phyloP scores from a whole-genome alignment of 1,140 invertebrate species.

The Aphaenogaster floridana region DNA sequence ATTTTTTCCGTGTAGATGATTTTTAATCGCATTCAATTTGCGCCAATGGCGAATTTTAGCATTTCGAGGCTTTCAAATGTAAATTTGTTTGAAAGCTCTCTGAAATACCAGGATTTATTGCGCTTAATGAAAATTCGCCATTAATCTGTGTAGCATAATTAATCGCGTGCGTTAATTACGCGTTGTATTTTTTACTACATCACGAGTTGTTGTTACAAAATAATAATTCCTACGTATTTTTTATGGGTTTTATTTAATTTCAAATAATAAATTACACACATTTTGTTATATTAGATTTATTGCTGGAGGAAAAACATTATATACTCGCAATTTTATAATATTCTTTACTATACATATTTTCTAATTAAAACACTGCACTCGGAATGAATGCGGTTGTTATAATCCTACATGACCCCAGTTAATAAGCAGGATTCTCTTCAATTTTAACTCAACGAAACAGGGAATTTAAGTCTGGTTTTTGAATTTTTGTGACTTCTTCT shows the following conservation, averaged over 20 bases:
- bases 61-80: not conserved
- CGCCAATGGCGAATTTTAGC: not conserved
- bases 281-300: not conserved
- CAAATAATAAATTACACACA: not conserved
- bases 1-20: not conserved
- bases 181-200: not conserved
- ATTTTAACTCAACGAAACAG: not conserved
- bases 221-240: not conserved
- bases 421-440: conserved; percentile 1
- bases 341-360: not conserved
- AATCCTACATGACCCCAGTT: not conserved
- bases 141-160: not conserved
- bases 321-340: not conserved
- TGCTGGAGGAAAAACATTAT: not conserved
- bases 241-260: not conserved
- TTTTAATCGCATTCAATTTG: not conserved
- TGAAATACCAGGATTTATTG: not conserved
- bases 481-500: not conserved
- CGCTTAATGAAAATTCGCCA: not conserved
- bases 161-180: not conserved
- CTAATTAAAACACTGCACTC: not conserved
- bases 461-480: not conserved
- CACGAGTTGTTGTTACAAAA: not conserved
- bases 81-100: not conserved
- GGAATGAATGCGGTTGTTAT: not conserved